Evolutionary conservation across 2,888 invertebrate species (phyloP).

Genomic region (Ormyrus pomaceus): DNA sequence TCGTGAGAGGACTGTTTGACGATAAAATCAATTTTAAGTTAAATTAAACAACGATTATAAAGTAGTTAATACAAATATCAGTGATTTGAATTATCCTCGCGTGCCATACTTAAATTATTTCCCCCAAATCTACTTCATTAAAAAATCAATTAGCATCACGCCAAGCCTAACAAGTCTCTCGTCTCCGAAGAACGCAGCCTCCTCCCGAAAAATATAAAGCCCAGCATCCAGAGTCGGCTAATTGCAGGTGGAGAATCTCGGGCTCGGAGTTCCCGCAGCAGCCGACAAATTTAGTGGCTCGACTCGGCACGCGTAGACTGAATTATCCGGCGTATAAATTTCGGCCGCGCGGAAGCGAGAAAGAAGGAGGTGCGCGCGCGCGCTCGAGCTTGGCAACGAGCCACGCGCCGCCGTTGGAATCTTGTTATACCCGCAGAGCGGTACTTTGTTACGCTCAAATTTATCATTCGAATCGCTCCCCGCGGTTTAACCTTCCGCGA

Average conservation of each 20-base stretch:
- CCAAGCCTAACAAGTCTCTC: too few relatives aligned
- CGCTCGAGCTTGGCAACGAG: slow-evolving; percentile 37
- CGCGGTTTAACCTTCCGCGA: background rate
- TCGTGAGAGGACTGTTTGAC: too few relatives aligned
- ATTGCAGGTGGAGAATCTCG: slow-evolving; percentile 12
- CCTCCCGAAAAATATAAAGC: too few relatives aligned
- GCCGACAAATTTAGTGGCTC: slow-evolving; percentile 39
- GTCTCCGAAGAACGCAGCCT: too few relatives aligned
- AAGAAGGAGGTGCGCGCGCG: slow-evolving; percentile 19
- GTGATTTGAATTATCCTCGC: too few relatives aligned
- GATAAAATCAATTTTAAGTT: too few relatives aligned
- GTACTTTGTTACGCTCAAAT: slow-evolving; percentile 35
- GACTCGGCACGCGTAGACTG: slow-evolving; percentile 27
- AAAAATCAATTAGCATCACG: too few relatives aligned
- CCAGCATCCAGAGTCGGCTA: background rate
- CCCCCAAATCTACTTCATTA: too few relatives aligned
- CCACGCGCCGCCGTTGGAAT: slow-evolving; percentile 31
- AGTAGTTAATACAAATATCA: too few relatives aligned
- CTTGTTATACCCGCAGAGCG: slow-evolving; percentile 26
- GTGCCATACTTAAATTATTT: too few relatives aligned
- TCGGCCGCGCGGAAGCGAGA: slow-evolving; percentile 22
- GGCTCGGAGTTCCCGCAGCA: background rate
- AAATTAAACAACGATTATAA: too few relatives aligned
- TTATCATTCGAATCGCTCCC: slow-evolving; percentile 35
- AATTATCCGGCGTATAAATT: slow-evolving; percentile 51